Evolutionary conservation across 2,113 vertebrate species (phyloP).

Genomic region (Eleginops maclovinus): DNA sequence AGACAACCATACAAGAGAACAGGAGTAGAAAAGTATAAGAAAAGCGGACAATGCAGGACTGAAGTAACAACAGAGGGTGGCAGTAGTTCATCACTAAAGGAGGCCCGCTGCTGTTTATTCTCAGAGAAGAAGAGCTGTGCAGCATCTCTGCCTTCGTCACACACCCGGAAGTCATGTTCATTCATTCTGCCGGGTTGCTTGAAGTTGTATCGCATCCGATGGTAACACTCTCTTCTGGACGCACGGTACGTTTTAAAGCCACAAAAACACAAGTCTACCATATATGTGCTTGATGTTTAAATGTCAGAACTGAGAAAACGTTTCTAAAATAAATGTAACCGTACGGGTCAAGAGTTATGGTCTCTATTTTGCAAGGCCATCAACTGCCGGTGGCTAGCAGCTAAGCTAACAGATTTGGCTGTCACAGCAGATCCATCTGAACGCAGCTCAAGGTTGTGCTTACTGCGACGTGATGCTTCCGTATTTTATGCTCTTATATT

Average conservation of each 20-base stretch:
- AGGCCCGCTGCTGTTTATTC: background rate
- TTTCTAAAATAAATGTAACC: background rate
- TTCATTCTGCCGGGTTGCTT: constrained; percentile 62
- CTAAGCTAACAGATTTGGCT: constrained; percentile 67
- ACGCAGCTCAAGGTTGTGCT: constrained; percentile 54
- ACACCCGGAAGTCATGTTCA: constrained; percentile 63
- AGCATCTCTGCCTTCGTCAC: constrained; percentile 29
- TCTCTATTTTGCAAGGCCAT: constrained; percentile 30
- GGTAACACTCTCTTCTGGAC: constrained; percentile 44
- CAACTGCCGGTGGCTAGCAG: constrained; percentile 36
- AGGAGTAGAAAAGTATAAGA: no score
- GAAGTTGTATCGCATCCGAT: constrained; percentile 59
- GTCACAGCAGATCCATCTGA: constrained; percentile 37
- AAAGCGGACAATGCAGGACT: background rate
- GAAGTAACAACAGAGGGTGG: background rate
- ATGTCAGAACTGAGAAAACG: background rate
- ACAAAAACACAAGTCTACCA: rapidly evolving
- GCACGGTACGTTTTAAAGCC: constrained; percentile 57
- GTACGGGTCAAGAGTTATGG: background rate
- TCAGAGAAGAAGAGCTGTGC: background rate
- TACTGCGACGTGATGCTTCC: background rate
- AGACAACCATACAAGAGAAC: no score
- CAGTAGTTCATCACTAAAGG: background rate
- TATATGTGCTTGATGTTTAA: background rate
- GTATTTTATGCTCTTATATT: background rate